Percentiles rank a stretch among this genome's conserved stretches.
phyloP scores from a whole-genome alignment of 2,113 vertebrate genomes.

The Stictonetta naevosa region DNA sequence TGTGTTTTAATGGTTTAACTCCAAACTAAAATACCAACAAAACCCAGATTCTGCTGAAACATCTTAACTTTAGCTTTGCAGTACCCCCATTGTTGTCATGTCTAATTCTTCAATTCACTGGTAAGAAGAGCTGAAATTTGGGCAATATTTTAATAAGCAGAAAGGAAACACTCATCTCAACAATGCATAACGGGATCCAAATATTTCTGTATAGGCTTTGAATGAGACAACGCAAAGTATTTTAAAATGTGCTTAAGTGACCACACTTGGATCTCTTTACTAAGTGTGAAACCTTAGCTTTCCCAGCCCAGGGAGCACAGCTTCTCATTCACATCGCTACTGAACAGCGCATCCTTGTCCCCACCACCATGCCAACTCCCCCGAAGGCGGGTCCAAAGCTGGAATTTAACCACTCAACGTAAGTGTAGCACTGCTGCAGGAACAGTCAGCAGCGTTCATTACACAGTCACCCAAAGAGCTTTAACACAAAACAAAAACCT shows the following conservation, averaged over 20 bases:
- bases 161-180: background rate
- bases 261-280: background rate
- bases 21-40: background rate
- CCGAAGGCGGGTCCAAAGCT: constrained; percentile 31
- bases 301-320: background rate
- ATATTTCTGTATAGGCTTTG: background rate
- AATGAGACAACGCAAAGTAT: background rate
- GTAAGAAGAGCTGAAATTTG: background rate
- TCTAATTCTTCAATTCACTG: background rate
- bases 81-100: background rate
- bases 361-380: background rate
- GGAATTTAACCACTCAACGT: background rate
- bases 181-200: background rate
- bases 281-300: background rate
- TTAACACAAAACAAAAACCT: background rate
- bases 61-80: constrained; percentile 3
- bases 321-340: background rate
- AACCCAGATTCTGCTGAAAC: background rate
- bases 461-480: background rate
- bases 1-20: background rate
- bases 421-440: background rate
- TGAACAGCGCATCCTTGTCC: background rate
- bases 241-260: background rate
- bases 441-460: background rate
- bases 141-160: background rate